Conservation (phyloP, 2,113 vertebrate genomes). For the Scomber colias region DNA sequence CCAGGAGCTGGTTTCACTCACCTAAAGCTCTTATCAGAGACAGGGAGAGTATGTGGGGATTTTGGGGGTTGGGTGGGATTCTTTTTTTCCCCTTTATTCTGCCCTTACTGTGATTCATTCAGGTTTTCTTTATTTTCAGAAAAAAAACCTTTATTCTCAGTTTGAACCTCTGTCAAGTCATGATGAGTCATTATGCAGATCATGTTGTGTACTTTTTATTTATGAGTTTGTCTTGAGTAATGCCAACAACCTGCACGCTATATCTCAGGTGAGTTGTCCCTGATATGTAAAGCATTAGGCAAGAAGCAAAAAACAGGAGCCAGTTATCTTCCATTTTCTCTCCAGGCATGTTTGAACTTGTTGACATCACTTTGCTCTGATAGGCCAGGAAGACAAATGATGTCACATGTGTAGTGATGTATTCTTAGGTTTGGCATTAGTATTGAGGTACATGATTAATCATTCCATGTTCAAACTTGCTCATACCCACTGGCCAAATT, state of each 20-base stretch:
- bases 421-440: constrained; percentile 62
- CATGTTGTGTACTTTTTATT: background rate
- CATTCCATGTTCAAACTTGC: constrained; percentile 69
- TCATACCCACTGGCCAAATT: constrained; percentile 28
- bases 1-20: constrained; percentile 72
- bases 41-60: background rate
- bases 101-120: background rate
- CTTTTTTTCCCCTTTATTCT: background rate
- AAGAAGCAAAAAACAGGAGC: constrained; percentile 23
- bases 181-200: background rate
- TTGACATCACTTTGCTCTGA: constrained; percentile 37
- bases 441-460: constrained; percentile 54
- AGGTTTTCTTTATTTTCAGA: background rate
- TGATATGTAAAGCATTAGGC: background rate
- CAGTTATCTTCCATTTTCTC: constrained; percentile 37
- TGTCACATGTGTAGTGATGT: constrained; percentile 64
- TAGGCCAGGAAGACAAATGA: constrained; percentile 65
- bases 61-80: constrained; percentile 12
- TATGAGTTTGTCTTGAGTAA: background rate
- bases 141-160: background rate
- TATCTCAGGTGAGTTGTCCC: background rate
- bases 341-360: constrained; percentile 66
- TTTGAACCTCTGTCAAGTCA: background rate
- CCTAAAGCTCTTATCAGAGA: constrained; percentile 62
- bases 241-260: background rate